These are phyloP conservation scores for Lepilemur septentrionalis DNA, from an alignment of 2,797 vertebrate genomes.

Conservation along the genomic window DNA sequence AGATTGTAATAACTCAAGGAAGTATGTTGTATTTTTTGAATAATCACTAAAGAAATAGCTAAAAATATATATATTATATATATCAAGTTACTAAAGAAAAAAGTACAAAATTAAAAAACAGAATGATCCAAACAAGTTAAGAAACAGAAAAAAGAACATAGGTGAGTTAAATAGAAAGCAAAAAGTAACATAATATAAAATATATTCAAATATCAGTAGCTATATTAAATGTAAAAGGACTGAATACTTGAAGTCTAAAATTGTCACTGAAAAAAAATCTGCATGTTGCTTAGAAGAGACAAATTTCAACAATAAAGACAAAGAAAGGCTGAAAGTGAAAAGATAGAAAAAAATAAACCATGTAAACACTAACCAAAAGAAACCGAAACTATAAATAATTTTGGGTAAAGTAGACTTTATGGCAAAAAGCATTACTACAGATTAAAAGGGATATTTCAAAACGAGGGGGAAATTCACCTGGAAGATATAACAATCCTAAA, in stretches of 20 bases:
- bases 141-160: not conserved
- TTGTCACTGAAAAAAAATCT: not conserved
- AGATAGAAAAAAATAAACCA: not conserved
- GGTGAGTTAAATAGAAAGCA: not conserved
- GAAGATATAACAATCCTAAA: not conserved
- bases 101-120: not conserved
- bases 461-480: not conserved
- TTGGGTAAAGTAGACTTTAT: not conserved
- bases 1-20: not conserved
- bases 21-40: not conserved
- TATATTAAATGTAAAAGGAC: not conserved
- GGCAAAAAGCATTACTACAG: not conserved
- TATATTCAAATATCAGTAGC: not conserved
- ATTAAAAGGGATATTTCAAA: not conserved
- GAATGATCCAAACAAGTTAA: not conserved
- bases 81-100: not conserved
- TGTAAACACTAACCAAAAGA: not conserved
- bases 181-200: not conserved
- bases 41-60: not conserved
- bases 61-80: too few relatives aligned
- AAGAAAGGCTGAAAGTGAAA: not conserved
- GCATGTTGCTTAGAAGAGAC: not conserved
- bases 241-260: not conserved
- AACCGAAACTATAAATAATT: not conserved
- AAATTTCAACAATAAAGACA: not conserved